Base-by-base conservation (phyloP, 2,797 vertebrate species). In the Odontamblyopus rebecca region DNA sequence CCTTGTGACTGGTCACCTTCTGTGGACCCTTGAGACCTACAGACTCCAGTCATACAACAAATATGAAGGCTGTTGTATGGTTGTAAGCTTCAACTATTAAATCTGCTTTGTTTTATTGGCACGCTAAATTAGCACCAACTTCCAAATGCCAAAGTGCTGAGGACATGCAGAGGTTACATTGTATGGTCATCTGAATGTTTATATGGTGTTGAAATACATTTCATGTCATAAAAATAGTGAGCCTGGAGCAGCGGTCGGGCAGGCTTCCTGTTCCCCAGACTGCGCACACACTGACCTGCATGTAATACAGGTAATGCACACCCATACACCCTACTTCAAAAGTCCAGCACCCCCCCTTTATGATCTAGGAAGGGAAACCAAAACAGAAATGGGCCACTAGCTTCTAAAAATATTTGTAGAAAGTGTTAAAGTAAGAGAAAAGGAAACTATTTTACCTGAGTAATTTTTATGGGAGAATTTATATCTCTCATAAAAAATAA, bases 401-500 rank as follows among this genome's bases (percentile, higher is more conserved):
- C 62, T 64, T 44, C 35, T 64, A 38, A 48, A 64, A 44, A 64
- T 48, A 64, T 64, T 64, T 44, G 38, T n/a, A 44, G 62, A 64
- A 64, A 64, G 62, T 64, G 61, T 64, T 64, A 64, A 64, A n/a
- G 38, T 38, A 29, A 19, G 41, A 66, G 44, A 66, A 66, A 44
- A 64, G 62, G 62, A 64, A 64, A 44, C 38, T 64, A 64, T 64
- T 64, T 64, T 64, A 64, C 38, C 38, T 64, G n/a, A 38, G 62
- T 64, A 26, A 66, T 66, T 66, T 66, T 50, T 51, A 66, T 27
- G 15, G 41, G 16, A 66, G 64, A 29, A 50, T 66, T 66, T 51
- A 66, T 50, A 16, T 66, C 64, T 51, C 64, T 48, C 35, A 29
- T 29, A 66, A 66, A 66, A 50, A 48, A 48, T 41, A 64, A 64